Percentiles rank a stretch among this genome's conserved stretches.
These are phyloP conservation scores for Drosophila parabipectinata DNA, from an alignment of 1,140 invertebrate genomes.

Conservation along the genomic window DNA sequence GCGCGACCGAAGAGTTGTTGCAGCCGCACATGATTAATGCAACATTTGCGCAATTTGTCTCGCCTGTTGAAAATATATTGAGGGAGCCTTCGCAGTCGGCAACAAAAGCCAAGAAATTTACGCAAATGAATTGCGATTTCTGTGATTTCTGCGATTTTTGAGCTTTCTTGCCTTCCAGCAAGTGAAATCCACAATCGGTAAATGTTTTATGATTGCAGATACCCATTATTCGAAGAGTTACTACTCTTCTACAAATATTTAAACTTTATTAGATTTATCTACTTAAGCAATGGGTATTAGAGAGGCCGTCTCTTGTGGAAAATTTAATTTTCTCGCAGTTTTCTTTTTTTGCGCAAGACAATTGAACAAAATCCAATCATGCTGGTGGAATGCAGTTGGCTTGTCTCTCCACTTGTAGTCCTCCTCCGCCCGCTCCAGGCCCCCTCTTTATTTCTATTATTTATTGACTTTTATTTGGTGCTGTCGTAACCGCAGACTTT, in stretches of 20 bases:
- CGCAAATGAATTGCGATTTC: conserved; percentile 75
- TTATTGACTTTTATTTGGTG: conserved; percentile 77
- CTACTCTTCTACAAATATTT: neutral
- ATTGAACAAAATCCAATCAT: conserved; percentile 63
- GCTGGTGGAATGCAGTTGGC: conserved; percentile 63
- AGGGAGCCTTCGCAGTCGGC: conserved; percentile 31
- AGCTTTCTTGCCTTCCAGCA: conserved; percentile 55
- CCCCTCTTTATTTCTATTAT: conserved; percentile 51
- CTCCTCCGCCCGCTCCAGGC: neutral
- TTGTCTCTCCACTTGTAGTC: conserved; percentile 38
- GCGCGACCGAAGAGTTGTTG: conserved; percentile 9
- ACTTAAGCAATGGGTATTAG: neutral
- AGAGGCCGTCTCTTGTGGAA: neutral
- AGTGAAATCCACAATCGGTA: conserved; percentile 45
- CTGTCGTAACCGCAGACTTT: conserved; percentile 61
- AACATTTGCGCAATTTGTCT: conserved; percentile 68
- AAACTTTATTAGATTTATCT: neutral
- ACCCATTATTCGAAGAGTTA: neutral
- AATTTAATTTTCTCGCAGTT: conserved; percentile 30
- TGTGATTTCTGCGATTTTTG: conserved; percentile 61
- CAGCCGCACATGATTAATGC: conserved; percentile 61
- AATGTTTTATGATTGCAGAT: conserved; percentile 20
- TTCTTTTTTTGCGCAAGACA: conserved; percentile 62
- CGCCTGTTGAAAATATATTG: conserved; percentile 58
- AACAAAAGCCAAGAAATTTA: conserved; percentile 41